Conservation (phyloP, 1,140 invertebrate species). For the Archivesica marissinica region DNA sequence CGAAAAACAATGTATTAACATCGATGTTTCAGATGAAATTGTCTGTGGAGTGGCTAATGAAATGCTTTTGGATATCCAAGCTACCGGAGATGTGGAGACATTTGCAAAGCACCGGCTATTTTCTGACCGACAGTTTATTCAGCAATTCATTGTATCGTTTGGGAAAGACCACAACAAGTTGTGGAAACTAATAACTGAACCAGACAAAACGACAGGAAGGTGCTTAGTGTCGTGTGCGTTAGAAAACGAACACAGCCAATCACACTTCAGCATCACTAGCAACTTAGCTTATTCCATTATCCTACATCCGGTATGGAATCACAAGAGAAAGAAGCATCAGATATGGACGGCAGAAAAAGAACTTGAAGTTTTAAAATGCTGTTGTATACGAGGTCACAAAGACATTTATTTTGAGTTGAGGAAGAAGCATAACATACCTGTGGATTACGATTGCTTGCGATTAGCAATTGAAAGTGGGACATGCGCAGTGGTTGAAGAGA, state of each 20-base stretch:
- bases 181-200: not conserved
- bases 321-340: not conserved
- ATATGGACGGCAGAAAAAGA: not conserved
- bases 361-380: not conserved
- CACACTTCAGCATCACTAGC: not conserved
- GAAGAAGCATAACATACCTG: not conserved
- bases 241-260: not conserved
- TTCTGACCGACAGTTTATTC: not conserved
- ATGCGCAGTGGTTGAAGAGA: not conserved
- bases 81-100: not conserved
- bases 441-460: not conserved
- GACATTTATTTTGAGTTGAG: slow-evolving; percentile 1
- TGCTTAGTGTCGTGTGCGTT: not conserved
- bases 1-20: not conserved
- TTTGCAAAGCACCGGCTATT: slow-evolving; percentile 3
- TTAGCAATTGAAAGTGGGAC: not conserved
- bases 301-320: not conserved
- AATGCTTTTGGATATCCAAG: not conserved
- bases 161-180: not conserved
- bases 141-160: not conserved
- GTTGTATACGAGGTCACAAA: not conserved
- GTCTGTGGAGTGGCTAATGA: not conserved
- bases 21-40: not conserved
- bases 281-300: not conserved
- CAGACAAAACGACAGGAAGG: not conserved